A percentile compares a stretch with the other conserved stretches of the same genome.
Conservation (phyloP, 2,797 vertebrate genomes). For the Anabas testudineus region DNA sequence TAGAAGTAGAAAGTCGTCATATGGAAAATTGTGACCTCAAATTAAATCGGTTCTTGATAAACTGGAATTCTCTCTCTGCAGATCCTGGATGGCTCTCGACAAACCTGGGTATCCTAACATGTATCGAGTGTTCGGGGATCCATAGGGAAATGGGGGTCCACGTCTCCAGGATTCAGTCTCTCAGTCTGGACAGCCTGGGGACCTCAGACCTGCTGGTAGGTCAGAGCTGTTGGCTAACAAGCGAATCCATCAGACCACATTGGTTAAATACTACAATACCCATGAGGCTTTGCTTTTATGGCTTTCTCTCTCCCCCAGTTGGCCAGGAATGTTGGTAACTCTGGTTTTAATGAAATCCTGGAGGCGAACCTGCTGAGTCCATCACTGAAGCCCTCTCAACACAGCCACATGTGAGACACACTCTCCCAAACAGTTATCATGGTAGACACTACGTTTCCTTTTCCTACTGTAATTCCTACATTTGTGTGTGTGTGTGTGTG, state of each 20-base stretch:
- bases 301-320: constrained; percentile 63
- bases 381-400: constrained; percentile 83
- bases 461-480: too few species aligned
- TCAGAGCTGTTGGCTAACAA: not conserved
- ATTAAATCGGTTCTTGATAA: not conserved
- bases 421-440: not conserved
- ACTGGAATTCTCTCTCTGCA: constrained; percentile 51
- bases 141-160: constrained; percentile 90
- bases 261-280: too few species aligned
- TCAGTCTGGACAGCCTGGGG: constrained; percentile 87
- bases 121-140: constrained; percentile 90
- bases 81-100: constrained; percentile 89
- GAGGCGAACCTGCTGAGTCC: constrained; percentile 85
- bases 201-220: constrained; percentile 88
- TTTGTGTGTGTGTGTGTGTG: not conserved
- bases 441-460: not conserved
- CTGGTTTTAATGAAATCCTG: constrained; percentile 87
- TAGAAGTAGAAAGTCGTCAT: too few species aligned
- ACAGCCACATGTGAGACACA: constrained; percentile 87
- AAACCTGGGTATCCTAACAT: constrained; percentile 89
- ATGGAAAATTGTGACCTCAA: too few species aligned
- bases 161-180: constrained; percentile 85
- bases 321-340: constrained; percentile 88
- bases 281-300: too few species aligned
- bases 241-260: not conserved